Percentiles rank a stretch among this genome's conserved stretches.
These are phyloP conservation scores for Antheraea pernyi DNA, from an alignment of 1,140 invertebrate genomes.

Conservation along the genomic window DNA sequence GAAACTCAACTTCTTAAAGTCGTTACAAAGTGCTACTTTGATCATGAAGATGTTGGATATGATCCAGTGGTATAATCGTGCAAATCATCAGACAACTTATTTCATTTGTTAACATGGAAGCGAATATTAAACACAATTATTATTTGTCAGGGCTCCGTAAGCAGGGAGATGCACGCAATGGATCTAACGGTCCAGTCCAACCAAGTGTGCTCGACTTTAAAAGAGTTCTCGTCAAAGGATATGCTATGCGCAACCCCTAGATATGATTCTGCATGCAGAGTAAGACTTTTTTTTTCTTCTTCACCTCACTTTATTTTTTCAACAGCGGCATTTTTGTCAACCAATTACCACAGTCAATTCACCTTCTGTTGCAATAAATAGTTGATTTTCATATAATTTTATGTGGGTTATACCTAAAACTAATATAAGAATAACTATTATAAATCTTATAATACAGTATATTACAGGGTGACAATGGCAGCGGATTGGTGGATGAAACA, in stretches of 20 bases:
- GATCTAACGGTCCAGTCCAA: constrained; percentile 43
- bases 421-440: too few species aligned
- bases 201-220: constrained; percentile 37
- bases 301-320: too few species aligned
- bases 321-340: too few species aligned
- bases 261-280: constrained; percentile 63
- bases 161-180: constrained; percentile 59
- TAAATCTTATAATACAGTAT: neutral
- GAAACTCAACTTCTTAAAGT: too few species aligned
- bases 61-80: too few species aligned
- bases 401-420: too few species aligned
- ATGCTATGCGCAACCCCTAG: constrained; percentile 58
- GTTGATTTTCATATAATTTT: too few species aligned
- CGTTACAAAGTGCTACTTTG: too few species aligned
- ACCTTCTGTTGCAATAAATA: too few species aligned
- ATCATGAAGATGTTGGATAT: too few species aligned
- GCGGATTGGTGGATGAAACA: constrained; percentile 31
- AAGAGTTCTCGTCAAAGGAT: constrained; percentile 47
- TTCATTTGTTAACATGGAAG: too few species aligned
- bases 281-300: constrained; percentile 23
- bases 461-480: constrained; percentile 39
- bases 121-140: neutral
- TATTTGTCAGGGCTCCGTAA: constrained; percentile 50
- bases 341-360: too few species aligned
- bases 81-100: neutral